Percentiles rank a stretch among this genome's conserved stretches.
These are phyloP conservation scores for Prosopocoilus inquinatus DNA, from an alignment of 2,888 invertebrate genomes.

Conservation along the genomic window DNA sequence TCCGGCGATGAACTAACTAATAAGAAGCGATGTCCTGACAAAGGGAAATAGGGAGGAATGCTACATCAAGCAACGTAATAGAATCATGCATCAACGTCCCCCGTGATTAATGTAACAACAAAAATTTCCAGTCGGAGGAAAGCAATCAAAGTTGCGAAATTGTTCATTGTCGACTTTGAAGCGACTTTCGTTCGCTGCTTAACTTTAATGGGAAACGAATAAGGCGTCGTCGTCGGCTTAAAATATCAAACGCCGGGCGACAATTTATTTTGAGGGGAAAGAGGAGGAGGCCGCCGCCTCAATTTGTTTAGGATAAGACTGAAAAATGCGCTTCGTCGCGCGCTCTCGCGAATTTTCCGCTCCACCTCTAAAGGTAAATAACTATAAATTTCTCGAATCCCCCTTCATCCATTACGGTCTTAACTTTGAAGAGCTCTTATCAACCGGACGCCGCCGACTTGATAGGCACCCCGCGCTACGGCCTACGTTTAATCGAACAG, in stretches of 20 bases:
- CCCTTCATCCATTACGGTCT: conserved; percentile 33
- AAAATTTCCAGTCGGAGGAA: conserved; percentile 29
- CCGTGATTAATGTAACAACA: conserved; percentile 25
- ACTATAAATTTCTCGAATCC: conserved; percentile 37
- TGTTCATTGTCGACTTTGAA: conserved; percentile 41
- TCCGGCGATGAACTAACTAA: conserved; percentile 11
- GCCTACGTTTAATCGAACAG: conserved; percentile 39
- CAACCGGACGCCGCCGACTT: conserved; percentile 36
- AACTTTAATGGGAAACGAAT: conserved; percentile 22
- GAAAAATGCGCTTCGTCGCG: conserved; percentile 32
- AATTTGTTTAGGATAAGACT: conserved; percentile 33
- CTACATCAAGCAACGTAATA: conserved; percentile 22
- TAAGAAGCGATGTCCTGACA: conserved; percentile 6
- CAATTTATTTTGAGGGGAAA: conserved; percentile 29
- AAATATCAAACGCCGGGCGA: conserved; percentile 34
- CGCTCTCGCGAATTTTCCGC: conserved; percentile 27
- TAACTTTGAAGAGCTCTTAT: conserved; percentile 39
- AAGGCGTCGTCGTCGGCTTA: conserved; percentile 10
- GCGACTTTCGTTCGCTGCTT: conserved; percentile 13
- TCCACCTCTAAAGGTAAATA: conserved; percentile 36
- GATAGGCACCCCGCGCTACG: conserved; percentile 30
- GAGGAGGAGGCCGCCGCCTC: conserved; percentile 18
- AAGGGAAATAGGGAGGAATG: not conserved
- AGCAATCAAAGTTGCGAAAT: conserved; percentile 48
- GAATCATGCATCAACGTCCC: conserved; percentile 27